Conservation (phyloP, 2,113 vertebrate species). For the Podarcis raffonei region DNA sequence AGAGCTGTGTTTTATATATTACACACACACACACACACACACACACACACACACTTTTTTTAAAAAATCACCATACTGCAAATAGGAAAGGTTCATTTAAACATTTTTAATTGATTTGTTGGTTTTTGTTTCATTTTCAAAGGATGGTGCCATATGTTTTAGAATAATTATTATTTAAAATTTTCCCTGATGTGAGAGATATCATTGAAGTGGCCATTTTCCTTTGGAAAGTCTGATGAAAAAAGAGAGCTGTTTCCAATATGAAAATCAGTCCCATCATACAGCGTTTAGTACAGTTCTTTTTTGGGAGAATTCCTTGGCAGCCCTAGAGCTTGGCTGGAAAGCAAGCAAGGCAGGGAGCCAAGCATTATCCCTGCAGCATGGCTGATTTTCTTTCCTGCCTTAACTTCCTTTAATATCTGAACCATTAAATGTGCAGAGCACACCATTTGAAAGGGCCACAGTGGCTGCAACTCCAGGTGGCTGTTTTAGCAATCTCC, state of each 20-base stretch:
- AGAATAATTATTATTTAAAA: neutral
- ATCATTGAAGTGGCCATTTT: neutral
- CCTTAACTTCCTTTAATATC: neutral
- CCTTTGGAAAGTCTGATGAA: neutral
- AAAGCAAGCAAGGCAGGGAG: neutral
- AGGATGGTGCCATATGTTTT: too few relatives aligned
- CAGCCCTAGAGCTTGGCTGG: neutral
- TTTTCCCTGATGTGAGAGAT: neutral
- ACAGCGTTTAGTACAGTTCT: neutral
- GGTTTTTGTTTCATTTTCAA: neutral
- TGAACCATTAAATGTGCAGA: neutral
- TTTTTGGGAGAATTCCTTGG: neutral
- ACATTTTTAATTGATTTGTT: neutral
- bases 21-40: too few relatives aligned
- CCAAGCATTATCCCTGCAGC: neutral
- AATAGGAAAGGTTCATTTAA: too few relatives aligned
- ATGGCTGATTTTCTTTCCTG: neutral
- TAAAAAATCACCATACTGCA: neutral
- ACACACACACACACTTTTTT: too few relatives aligned
- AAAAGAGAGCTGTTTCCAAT: neutral
- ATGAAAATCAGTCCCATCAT: neutral
- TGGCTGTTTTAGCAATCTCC: neutral
- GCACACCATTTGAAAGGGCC: neutral
- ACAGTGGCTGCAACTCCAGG: neutral
- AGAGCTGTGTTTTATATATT: too few relatives aligned